Percentiles rank a stretch among this genome's conserved stretches.
phyloP scores from a whole-genome alignment of 2,888 invertebrate genomes.

The Lepidocyrtoides sp. region DNA sequence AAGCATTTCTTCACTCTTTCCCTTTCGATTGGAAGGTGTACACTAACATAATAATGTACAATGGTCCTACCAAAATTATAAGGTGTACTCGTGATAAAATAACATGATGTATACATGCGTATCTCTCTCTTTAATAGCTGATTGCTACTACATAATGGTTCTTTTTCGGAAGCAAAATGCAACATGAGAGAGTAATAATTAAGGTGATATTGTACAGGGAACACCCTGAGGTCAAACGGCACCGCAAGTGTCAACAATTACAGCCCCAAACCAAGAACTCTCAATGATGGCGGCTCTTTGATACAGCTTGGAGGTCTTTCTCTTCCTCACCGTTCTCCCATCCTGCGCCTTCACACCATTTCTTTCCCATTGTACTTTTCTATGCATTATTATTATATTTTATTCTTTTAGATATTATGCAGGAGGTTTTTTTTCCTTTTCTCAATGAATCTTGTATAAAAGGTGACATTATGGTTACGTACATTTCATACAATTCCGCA shows the following conservation, averaged over 20 bases:
- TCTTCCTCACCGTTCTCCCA: slow-evolving; percentile 59
- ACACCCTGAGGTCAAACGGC: slow-evolving; percentile 84
- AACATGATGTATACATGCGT: not conserved
- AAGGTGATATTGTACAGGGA: slow-evolving; percentile 82
- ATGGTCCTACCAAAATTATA: not conserved
- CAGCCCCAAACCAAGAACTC: slow-evolving; percentile 77
- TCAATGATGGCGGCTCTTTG: slow-evolving; percentile 82
- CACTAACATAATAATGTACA: not conserved
- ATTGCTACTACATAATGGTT: slow-evolving; percentile 52
- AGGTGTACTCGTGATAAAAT: not conserved
- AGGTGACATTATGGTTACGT: slow-evolving; percentile 70
- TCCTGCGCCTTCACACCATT: slow-evolving; percentile 50
- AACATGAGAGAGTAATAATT: slow-evolving; percentile 81
- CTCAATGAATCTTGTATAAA: slow-evolving; percentile 57
- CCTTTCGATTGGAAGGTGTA: slow-evolving; percentile 41
- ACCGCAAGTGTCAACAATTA: slow-evolving; percentile 85
- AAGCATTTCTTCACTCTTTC: slow-evolving; percentile 17
- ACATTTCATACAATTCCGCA: slow-evolving; percentile 32
- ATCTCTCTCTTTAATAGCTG: slow-evolving; percentile 42
- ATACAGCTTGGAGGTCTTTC: slow-evolving; percentile 76
- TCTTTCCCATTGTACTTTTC: slow-evolving; percentile 24
- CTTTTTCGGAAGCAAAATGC: slow-evolving; percentile 67
- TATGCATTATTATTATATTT: too few relatives aligned
- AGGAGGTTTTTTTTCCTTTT: slow-evolving; percentile 64
- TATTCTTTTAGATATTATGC: slow-evolving; percentile 53